Percentiles rank a stretch among this genome's conserved stretches.
Evolutionary conservation across 1,140 invertebrate genomes (phyloP).

Genomic region (Lineus longissimus): DNA sequence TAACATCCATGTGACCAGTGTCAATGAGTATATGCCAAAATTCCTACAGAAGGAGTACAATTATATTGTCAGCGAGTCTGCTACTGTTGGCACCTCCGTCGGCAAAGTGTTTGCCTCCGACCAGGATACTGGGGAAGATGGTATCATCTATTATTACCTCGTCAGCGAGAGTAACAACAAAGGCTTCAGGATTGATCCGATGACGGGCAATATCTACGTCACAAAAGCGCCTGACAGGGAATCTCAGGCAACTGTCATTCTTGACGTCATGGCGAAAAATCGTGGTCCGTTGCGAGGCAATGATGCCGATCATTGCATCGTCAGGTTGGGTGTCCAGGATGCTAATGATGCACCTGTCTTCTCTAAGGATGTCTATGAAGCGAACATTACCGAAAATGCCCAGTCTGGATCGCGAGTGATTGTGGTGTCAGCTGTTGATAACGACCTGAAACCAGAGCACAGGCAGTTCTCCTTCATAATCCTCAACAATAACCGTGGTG

Average conservation of each 20-base stretch:
- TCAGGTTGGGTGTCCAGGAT: conserved; percentile 89
- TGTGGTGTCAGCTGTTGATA: conserved; percentile 81
- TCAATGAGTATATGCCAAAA: conserved; percentile 88
- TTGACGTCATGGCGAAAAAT: conserved; percentile 93
- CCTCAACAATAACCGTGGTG: conserved; percentile 74
- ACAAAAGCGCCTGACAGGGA: conserved; percentile 76
- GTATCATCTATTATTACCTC: conserved; percentile 84
- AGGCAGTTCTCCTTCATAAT: conserved; percentile 91
- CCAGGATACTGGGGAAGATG: conserved; percentile 86
- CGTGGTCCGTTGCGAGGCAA: conserved; percentile 85
- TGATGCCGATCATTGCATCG: conserved; percentile 90
- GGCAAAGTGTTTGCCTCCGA: conserved; percentile 86
- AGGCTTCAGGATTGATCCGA: conserved; percentile 82
- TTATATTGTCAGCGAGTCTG: conserved; percentile 90
- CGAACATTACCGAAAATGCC: conserved; percentile 72
- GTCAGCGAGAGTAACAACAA: conserved; percentile 88
- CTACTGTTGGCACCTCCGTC: conserved; percentile 78
- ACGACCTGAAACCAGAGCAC: conserved; percentile 84
- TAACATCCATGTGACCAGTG: conserved; percentile 75
- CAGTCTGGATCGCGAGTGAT: conserved; percentile 68
- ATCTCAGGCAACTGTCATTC: conserved; percentile 81
- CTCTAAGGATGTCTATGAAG: conserved; percentile 69
- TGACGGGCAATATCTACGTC: conserved; percentile 72
- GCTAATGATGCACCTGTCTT: conserved; percentile 95
- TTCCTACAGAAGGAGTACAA: conserved; percentile 89